phyloP scores from a whole-genome alignment of 2,888 invertebrate species.

The Tyria jacobaeae region DNA sequence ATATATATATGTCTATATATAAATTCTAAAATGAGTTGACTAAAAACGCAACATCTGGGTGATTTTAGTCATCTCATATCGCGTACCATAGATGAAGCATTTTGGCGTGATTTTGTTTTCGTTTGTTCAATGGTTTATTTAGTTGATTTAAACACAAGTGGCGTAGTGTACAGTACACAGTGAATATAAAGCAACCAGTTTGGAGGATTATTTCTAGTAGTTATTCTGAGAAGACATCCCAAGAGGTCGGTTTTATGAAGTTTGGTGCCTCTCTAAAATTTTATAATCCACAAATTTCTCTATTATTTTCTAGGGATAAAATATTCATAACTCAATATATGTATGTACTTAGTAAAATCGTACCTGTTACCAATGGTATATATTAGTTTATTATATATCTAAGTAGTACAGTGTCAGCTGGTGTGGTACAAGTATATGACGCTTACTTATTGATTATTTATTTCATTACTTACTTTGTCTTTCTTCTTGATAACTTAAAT shows the following conservation, averaged over 20 bases:
- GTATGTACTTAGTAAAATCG: neutral
- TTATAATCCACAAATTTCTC: neutral
- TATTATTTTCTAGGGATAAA: neutral
- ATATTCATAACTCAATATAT: neutral
- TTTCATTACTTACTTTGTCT: neutral
- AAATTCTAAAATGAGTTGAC: no score
- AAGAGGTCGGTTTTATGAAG: neutral
- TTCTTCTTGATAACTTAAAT: neutral
- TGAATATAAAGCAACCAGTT: conserved; percentile 8
- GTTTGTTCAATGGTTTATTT: neutral
- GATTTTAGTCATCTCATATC: neutral
- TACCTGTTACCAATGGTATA: neutral
- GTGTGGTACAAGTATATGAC: no score
- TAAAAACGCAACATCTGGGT: no score
- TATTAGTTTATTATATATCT: neutral
- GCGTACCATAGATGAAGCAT: neutral
- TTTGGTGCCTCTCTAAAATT: neutral
- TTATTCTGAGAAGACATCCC: neutral
- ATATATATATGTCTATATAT: no score
- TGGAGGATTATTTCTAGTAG: neutral
- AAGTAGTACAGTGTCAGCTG: no score
- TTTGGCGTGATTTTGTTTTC: neutral
- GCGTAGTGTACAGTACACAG: neutral
- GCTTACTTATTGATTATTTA: neutral
- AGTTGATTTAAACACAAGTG: conserved; percentile 3